These are phyloP conservation scores for Augochlorella aurata DNA, from an alignment of 2,888 invertebrate genomes.

Conservation along the genomic window DNA sequence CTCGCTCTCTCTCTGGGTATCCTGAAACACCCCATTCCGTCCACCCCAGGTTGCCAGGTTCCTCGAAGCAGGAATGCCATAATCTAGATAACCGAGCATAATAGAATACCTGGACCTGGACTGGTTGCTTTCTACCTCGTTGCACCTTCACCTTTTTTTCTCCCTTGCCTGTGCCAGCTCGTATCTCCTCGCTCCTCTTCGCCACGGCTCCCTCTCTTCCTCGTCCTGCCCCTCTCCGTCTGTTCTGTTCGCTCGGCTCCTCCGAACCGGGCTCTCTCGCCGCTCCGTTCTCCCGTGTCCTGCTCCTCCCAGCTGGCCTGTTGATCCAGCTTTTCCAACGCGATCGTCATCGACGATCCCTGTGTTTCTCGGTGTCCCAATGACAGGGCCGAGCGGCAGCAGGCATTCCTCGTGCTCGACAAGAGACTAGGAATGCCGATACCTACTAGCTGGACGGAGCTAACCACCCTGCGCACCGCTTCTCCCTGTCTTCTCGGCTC, in stretches of 20 bases:
- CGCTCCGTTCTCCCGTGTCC: constrained; percentile 17
- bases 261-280: neutral
- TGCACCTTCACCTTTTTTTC: constrained; percentile 76
- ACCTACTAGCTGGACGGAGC: constrained; percentile 11
- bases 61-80: constrained; percentile 80
- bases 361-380: constrained; percentile 25
- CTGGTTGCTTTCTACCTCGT: constrained; percentile 78
- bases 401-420: constrained; percentile 52
- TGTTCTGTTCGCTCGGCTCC: neutral
- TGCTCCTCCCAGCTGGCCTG: constrained; percentile 57
- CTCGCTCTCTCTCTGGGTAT: constrained; percentile 37
- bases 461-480: neutral
- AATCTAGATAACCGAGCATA: constrained; percentile 81
- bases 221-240: constrained; percentile 12
- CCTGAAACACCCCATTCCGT: constrained; percentile 65
- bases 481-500: neutral
- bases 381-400: constrained; percentile 26
- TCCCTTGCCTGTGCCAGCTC: constrained; percentile 49
- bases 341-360: constrained; percentile 59
- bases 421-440: constrained; percentile 55
- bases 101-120: constrained; percentile 78
- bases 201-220: constrained; percentile 31
- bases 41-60: constrained; percentile 69
- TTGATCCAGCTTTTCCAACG: constrained; percentile 61
- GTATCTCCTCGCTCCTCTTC: constrained; percentile 53